Evolutionary conservation across 2,113 vertebrate genomes (phyloP), one percentile per base, ranked within the genome.

Genomic region (Todiramphus saurophagus): DNA sequence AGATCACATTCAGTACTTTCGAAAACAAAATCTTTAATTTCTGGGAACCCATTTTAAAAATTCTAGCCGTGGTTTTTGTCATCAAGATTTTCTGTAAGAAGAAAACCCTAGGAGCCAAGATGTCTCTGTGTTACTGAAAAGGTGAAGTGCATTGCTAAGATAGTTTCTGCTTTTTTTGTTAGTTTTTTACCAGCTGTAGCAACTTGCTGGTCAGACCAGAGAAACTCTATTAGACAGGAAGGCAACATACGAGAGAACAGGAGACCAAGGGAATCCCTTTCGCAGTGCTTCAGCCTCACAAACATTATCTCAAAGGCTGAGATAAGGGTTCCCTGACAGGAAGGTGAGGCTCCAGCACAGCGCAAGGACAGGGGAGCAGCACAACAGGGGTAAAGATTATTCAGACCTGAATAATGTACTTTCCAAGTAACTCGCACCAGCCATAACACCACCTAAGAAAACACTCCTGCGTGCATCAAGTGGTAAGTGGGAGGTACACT

Each of bases 201-300:
- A 64, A 46, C 62, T 53, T 12, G 2, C 67, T 76, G 46, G 56
- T 19, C 63, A 21, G 1, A 13, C 53, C 48, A n/a, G 19, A 16
- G n/a, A n/a, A 60, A 48, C 10, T 14, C 58, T 15, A 3, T n/a
- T 41, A 66, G 33, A 56, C 39, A 75, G 50, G 59, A 44, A 24
- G 21, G 13, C 18, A 43, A 21, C 0, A 0, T 2, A 67, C 39
- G 56, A 33, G 44, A 50, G 73, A 12, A n/a, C 13, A 35, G 2
- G 51, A 64, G 66, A 74, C 13, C 23, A 19, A 13, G 10, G 69
- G 78, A 55, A 41, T 37, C 15, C 62, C 50, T 3, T 4, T 46
- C 3, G 2, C 13, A 15, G 66, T 35, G 25, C 35, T 72, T 55
- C 33, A 53, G 41, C 12, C 35, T 37, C 63, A 18, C 28, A 37